These are phyloP conservation scores for Hippasteria phrygiana DNA, from an alignment of 53 echinoderm and acorn worm genomes.

Conservation along the genomic window DNA sequence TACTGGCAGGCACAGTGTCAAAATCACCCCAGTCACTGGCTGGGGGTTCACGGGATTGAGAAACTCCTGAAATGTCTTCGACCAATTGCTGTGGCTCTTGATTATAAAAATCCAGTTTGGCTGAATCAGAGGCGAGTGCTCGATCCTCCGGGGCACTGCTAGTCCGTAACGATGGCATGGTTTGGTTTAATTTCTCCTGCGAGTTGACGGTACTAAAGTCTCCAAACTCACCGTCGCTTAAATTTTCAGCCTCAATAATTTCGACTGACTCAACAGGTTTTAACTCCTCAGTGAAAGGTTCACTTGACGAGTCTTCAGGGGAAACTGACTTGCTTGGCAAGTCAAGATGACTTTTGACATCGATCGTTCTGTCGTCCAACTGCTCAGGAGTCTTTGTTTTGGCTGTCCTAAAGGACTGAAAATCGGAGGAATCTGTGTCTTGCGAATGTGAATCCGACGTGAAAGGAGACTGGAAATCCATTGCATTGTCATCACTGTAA, in stretches of 20 bases:
- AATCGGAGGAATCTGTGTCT: constrained; percentile 38
- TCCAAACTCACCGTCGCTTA: constrained; percentile 41
- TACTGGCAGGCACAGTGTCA: constrained; percentile 36
- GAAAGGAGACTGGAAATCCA: constrained; percentile 34
- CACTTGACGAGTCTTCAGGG: not conserved
- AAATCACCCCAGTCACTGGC: constrained; percentile 45
- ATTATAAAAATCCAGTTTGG: not conserved
- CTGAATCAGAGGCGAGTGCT: not conserved
- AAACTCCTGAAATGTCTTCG: not conserved
- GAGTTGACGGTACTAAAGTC: constrained; percentile 16
- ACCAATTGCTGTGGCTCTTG: not conserved
- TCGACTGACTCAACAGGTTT: not conserved
- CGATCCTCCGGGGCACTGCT: not conserved
- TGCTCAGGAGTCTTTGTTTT: constrained; percentile 26
- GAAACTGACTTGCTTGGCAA: not conserved
- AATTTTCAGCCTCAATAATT: not conserved
- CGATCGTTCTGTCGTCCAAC: constrained; percentile 1
- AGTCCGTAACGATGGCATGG: not conserved
- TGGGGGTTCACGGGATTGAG: not conserved
- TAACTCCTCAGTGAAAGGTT: not conserved
- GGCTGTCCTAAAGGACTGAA: constrained; percentile 18
- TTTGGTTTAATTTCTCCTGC: not conserved
- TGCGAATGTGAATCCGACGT: constrained; percentile 47
- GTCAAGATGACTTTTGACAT: not conserved
- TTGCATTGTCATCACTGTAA: constrained; percentile 28